Evolutionary conservation across 2,113 vertebrate species (phyloP).

Genomic region (Rhinolophus sinicus): DNA sequence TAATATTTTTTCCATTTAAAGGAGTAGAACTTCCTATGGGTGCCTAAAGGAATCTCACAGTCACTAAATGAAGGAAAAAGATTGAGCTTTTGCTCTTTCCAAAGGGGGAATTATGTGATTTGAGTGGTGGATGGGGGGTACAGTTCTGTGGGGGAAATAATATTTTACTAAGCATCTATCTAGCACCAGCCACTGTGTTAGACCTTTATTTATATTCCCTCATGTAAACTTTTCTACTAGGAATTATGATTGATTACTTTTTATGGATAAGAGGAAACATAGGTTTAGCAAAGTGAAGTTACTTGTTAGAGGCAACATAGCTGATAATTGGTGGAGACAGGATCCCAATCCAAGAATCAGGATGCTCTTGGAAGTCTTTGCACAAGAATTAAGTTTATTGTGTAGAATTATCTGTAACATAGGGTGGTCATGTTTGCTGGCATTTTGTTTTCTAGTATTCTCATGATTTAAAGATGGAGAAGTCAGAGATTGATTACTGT

Average conservation of each 20-base stretch:
- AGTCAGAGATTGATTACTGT: background rate
- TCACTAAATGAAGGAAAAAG: background rate
- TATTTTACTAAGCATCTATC: background rate
- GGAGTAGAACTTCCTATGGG: background rate
- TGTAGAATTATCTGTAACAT: background rate
- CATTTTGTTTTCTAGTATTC: background rate
- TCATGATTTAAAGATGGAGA: background rate
- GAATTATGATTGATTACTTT: background rate
- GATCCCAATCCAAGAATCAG: background rate
- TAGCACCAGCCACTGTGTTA: too few species aligned
- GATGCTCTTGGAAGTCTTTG: background rate
- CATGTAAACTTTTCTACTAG: background rate
- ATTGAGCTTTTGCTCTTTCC: background rate
- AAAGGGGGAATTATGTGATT: background rate
- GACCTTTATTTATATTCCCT: background rate
- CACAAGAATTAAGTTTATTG: background rate
- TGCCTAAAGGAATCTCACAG: background rate
- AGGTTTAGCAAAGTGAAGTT: background rate
- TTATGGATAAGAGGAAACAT: background rate
- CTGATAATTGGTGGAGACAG: background rate
- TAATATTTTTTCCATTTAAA: constrained; percentile 21
- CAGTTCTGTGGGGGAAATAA: background rate
- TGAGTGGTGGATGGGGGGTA: background rate
- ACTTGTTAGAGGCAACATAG: background rate
- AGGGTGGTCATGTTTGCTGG: background rate